Conservation (phyloP, 2,888 invertebrate genomes). For the Limenitis camilla region DNA sequence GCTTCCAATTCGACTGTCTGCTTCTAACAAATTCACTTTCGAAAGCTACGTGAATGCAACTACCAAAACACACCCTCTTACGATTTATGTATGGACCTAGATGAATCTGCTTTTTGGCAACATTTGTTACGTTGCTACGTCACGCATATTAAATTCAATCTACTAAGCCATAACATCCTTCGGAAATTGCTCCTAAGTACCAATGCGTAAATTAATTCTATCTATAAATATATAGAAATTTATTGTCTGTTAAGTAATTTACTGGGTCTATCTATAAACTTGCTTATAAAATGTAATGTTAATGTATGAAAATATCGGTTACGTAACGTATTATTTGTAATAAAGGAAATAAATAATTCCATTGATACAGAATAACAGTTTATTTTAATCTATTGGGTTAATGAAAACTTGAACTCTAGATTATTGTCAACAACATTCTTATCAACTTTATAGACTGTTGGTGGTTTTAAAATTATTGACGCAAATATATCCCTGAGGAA, state of each 20-base stretch:
- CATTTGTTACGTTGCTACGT: slow-evolving; percentile 13
- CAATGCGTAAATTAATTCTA: slow-evolving; percentile 1
- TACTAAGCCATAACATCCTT: slow-evolving; percentile 3
- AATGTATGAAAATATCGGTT: slow-evolving; percentile 1
- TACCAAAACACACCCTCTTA: slow-evolving; percentile 45
- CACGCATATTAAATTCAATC: slow-evolving; percentile 5
- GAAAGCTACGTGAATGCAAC: slow-evolving; percentile 52
- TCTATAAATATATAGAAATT: neutral
- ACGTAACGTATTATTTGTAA: slow-evolving; percentile 3
- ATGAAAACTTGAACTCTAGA: slow-evolving; percentile 47
- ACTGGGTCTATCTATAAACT: neutral
- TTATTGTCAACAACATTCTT: slow-evolving; percentile 43
- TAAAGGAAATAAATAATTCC: slow-evolving; percentile 22
- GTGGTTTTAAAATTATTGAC: slow-evolving; percentile 47
- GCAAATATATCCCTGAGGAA: slow-evolving; percentile 45
- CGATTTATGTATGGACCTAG: slow-evolving; percentile 39
- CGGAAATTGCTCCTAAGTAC: neutral
- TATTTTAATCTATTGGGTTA: slow-evolving; percentile 43
- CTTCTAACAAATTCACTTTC: slow-evolving; percentile 52
- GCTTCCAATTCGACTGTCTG: slow-evolving; percentile 28
- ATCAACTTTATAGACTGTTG: slow-evolving; percentile 29
- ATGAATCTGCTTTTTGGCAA: slow-evolving; percentile 23
- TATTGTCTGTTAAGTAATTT: neutral
- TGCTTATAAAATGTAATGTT: neutral
- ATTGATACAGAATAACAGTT: slow-evolving; percentile 19